These are phyloP conservation scores for Cataglyphis rosenhaueri DNA, from an alignment of 2,888 invertebrate species.

Conservation along the genomic window DNA sequence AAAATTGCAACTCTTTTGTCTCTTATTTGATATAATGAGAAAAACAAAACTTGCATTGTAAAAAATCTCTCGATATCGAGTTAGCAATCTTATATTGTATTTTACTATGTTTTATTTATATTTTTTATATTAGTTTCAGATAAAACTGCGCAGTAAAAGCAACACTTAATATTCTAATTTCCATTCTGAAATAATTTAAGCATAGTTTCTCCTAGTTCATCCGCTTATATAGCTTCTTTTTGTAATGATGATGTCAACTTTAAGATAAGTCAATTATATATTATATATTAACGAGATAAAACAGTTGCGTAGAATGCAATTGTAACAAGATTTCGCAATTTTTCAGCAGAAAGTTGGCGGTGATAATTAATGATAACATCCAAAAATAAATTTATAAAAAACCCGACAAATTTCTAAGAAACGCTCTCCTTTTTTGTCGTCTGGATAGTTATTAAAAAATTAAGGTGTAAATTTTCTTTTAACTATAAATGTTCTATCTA, in stretches of 20 bases:
- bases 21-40: background rate
- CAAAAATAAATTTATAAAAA: background rate
- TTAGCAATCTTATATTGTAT: background rate
- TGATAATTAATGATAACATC: background rate
- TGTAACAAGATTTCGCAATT: background rate
- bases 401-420: background rate
- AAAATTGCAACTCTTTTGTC: background rate
- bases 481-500: background rate
- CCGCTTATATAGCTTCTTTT: background rate
- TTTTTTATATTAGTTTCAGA: constrained; percentile 2
- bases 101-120: background rate
- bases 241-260: background rate
- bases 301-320: background rate
- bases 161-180: background rate
- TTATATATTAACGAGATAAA: constrained; percentile 24
- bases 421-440: background rate
- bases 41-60: background rate
- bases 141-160: background rate
- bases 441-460: background rate
- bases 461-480: background rate
- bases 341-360: background rate
- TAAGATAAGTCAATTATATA: background rate
- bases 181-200: background rate
- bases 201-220: background rate
- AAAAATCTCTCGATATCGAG: background rate